Evolutionary conservation across 64 coral and sea anemone genomes (phyloP).

Genomic region (Actinia tenebrosa): DNA sequence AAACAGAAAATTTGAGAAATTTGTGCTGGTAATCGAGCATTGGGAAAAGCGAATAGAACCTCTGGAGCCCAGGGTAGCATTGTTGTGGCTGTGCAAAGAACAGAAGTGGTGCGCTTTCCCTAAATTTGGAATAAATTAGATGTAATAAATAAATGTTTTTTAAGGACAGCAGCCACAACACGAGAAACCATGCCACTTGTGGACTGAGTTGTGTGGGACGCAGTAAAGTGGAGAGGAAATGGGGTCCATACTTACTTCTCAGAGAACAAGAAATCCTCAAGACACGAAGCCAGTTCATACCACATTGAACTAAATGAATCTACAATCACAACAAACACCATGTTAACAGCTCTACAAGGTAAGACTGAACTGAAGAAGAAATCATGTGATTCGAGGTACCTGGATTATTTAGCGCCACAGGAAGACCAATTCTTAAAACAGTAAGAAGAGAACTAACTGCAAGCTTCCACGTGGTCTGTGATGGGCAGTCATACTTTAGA

Average conservation of each 20-base stretch:
- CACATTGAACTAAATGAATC: conserved; percentile 94
- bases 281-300: conserved; percentile 75
- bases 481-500: conserved; percentile 88
- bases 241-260: conserved; percentile 73
- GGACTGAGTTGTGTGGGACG: too few species aligned
- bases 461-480: conserved; percentile 92
- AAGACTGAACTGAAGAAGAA: not conserved
- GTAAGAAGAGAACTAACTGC: conserved; percentile 86
- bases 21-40: too few species aligned
- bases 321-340: conserved; percentile 23
- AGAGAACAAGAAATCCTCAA: conserved; percentile 97
- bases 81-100: too few species aligned
- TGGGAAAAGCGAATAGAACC: too few species aligned
- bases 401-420: conserved; percentile 65
- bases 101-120: too few species aligned
- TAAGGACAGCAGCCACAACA: too few species aligned
- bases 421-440: conserved; percentile 65
- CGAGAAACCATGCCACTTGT: too few species aligned
- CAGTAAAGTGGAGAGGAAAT: not conserved
- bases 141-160: too few species aligned
- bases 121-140: too few species aligned
- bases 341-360: not conserved
- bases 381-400: conserved; percentile 23
- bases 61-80: too few species aligned
- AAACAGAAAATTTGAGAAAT: not conserved